These are phyloP conservation scores for Peromyscus nudipes DNA, from an alignment of 2,797 vertebrate genomes.

Conservation along the genomic window DNA sequence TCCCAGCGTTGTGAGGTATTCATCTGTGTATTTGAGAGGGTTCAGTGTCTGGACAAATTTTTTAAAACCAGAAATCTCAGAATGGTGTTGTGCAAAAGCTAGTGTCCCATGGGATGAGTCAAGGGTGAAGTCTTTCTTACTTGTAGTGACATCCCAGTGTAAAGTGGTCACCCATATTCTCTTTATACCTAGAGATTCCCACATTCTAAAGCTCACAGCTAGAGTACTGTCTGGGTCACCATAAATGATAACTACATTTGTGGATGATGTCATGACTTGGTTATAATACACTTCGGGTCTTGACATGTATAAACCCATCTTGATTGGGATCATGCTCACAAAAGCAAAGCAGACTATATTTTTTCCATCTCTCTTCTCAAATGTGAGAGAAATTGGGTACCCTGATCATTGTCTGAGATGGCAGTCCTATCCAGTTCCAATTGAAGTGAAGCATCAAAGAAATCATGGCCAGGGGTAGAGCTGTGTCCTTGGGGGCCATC, in stretches of 20 bases:
- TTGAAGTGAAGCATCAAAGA: not conserved
- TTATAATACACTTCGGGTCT: not conserved
- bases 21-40: too few species aligned
- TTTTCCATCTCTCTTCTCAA: too few species aligned
- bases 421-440: not conserved
- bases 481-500: not conserved
- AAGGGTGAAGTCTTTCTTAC: not conserved
- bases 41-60: not conserved
- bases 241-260: not conserved
- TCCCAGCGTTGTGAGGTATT: not conserved
- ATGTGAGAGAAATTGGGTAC: too few species aligned
- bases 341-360: too few species aligned
- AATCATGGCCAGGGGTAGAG: not conserved
- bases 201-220: too few species aligned
- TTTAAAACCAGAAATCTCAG: not conserved
- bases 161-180: not conserved
- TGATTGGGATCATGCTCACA: too few species aligned
- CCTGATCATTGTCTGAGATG: too few species aligned
- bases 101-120: not conserved
- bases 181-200: too few species aligned
- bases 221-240: not conserved
- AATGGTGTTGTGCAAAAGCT: not conserved
- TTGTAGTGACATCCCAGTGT: not conserved
- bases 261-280: not conserved
- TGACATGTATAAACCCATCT: too few species aligned